These are phyloP conservation scores for Parasteatoda tepidariorum DNA, from an alignment of 1,140 invertebrate genomes.

Conservation along the genomic window DNA sequence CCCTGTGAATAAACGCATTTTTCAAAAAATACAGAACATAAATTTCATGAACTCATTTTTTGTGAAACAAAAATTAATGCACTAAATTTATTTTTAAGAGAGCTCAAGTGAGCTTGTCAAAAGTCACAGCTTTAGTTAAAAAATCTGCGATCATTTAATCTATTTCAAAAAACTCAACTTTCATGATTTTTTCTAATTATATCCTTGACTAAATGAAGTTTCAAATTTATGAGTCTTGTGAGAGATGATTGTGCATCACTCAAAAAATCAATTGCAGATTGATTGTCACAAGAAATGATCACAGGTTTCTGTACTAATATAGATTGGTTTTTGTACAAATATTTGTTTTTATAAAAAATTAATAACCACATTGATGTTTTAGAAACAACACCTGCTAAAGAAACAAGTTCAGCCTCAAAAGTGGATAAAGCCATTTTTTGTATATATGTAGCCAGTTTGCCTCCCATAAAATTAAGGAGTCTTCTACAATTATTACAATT, in stretches of 20 bases:
- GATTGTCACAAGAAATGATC: background rate
- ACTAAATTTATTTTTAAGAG: background rate
- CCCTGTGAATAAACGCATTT: too few relatives aligned
- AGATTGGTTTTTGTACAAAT: too few relatives aligned
- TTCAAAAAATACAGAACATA: too few relatives aligned
- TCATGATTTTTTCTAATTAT: background rate
- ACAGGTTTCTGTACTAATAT: background rate
- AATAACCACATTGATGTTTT: background rate
- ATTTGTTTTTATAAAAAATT: background rate
- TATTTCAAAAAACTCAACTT: background rate
- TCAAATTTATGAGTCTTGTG: background rate
- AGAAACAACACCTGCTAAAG: background rate
- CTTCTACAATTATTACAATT: conserved; percentile 2
- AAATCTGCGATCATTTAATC: background rate
- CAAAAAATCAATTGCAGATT: background rate
- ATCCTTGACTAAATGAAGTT: background rate
- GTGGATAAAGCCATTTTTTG: background rate
- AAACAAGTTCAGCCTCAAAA: background rate
- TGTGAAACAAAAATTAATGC: too few relatives aligned
- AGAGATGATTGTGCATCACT: background rate
- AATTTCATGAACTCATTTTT: too few relatives aligned
- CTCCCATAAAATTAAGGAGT: conserved; percentile 17
- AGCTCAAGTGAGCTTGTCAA: background rate
- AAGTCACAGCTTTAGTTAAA: background rate
- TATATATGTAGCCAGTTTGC: background rate